Base-by-base conservation (phyloP, 2,888 invertebrate species). In the Andrena hattorfiana region DNA sequence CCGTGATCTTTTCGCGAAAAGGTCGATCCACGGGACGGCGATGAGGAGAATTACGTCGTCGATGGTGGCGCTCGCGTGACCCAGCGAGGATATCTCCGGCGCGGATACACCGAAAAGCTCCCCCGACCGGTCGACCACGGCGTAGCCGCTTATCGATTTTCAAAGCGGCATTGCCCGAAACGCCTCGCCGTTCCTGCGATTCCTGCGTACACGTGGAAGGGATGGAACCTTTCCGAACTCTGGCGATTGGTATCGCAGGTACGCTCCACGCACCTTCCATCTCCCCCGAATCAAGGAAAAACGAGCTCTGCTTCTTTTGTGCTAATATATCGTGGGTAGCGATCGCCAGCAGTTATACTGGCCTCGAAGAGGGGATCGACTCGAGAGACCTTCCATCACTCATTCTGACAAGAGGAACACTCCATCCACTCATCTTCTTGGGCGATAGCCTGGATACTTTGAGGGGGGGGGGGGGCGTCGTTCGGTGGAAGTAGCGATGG, bases 71-170 rank as follows among this genome's bases (percentile, higher is more conserved):
- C 42, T 76, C 88, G 81, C 85, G 85, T 83, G 86, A 86, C 82
- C 85, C 68, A 84, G 81, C 72, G 80, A 88, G 87, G 88, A 88
- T 88, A 83, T 87, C 86, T 56, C 72, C 75, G 42, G 79, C 81
- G 75, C 78, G 85, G 87, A 88, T 88, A 88, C 81, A 88, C 87
- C 88, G 82, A 88, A 88, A 88, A 88, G 87, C 88, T 84, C 85
- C 88, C 85, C 88, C 85, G 88, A 88, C 88, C 88, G 88, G 88
- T 87, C 88, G 88, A 88, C 88, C 88, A 88, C 85, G 87, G 56
- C 81, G 88, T 86, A 85, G 86, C 78, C 88, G 89, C 86, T 89
- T 90, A 90, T 90, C 89, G 90, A 90, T 90, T 90, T 90, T 90
- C 90, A 90, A 90, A 88, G 87, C 86, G 86, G 83, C 88, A 85